These are phyloP conservation scores for Mungos mungo DNA, from an alignment of 2,113 vertebrate genomes.

Conservation along the genomic window DNA sequence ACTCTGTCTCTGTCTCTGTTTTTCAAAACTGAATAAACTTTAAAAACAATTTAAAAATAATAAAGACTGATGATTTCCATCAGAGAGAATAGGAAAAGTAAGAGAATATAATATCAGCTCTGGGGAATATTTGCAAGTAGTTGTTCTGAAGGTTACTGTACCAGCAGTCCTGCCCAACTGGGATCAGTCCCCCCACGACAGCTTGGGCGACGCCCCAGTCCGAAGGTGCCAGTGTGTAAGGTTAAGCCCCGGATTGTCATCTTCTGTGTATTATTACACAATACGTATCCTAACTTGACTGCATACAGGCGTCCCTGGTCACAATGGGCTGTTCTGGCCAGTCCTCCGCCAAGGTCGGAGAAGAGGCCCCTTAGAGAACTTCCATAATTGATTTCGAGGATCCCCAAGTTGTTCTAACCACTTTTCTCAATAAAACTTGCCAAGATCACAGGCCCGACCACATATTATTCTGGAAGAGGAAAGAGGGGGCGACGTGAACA, in stretches of 20 bases:
- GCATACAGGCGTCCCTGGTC: accelerated
- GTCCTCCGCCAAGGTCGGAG: background rate
- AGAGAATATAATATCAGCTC: background rate
- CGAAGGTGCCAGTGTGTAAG: accelerated
- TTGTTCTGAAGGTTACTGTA: background rate
- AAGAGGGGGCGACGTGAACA: background rate
- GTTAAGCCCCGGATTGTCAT: accelerated
- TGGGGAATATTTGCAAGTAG: background rate
- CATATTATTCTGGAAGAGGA: constrained; percentile 68
- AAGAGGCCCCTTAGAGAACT: background rate
- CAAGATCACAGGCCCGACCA: constrained; percentile 60
- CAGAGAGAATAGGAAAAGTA: background rate
- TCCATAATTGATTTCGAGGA: constrained; percentile 63
- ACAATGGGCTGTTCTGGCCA: accelerated
- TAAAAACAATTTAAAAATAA: no score
- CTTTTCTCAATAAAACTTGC: constrained; percentile 62
- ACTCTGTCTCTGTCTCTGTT: no score
- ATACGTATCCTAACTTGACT: accelerated
- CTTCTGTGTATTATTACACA: accelerated
- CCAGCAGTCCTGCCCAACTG: background rate
- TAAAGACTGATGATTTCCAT: background rate
- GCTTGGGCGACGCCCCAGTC: accelerated
- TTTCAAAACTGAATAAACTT: no score
- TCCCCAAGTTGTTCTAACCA: constrained; percentile 61
- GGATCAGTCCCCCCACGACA: accelerated